Conservation (phyloP, 2,113 vertebrate species). For the Muntiacus muntjak region DNA sequence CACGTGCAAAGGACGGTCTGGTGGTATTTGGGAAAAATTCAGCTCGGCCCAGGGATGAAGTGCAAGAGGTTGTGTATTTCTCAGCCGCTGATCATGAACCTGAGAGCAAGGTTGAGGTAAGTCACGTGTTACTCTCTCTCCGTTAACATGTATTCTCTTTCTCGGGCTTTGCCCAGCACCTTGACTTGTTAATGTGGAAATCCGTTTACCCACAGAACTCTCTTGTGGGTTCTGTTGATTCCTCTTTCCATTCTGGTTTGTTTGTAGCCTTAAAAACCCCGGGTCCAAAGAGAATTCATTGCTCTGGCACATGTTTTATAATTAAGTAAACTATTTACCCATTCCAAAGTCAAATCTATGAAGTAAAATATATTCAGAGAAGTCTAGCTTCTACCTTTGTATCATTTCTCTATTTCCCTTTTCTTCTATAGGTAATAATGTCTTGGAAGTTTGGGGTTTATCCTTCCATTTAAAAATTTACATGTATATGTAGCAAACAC, state of each 20-base stretch:
- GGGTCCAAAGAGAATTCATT: background rate
- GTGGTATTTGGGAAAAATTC: constrained; percentile 88
- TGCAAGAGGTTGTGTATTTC: constrained; percentile 86
- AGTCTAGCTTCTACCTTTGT: background rate
- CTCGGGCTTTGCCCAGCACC: background rate
- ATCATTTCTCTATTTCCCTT: background rate
- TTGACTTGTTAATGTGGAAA: background rate
- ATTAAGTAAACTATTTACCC: background rate
- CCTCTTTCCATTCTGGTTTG: background rate
- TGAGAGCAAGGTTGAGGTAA: constrained; percentile 85
- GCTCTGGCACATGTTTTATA: background rate
- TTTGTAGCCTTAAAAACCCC: background rate
- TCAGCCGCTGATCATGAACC: constrained; percentile 76
- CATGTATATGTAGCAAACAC: background rate
- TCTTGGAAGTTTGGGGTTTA: background rate
- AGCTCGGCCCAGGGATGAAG: constrained; percentile 85
- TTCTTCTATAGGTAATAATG: background rate
- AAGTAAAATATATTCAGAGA: background rate
- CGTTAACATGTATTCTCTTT: accelerated
- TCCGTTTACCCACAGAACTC: background rate
- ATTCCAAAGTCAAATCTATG: background rate
- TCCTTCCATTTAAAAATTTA: background rate
- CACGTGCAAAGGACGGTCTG: constrained; percentile 79
- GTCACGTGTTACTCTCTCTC: background rate
- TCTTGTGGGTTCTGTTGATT: background rate